Conservation (phyloP, 2,113 vertebrate genomes). For the Candoia aspera region DNA sequence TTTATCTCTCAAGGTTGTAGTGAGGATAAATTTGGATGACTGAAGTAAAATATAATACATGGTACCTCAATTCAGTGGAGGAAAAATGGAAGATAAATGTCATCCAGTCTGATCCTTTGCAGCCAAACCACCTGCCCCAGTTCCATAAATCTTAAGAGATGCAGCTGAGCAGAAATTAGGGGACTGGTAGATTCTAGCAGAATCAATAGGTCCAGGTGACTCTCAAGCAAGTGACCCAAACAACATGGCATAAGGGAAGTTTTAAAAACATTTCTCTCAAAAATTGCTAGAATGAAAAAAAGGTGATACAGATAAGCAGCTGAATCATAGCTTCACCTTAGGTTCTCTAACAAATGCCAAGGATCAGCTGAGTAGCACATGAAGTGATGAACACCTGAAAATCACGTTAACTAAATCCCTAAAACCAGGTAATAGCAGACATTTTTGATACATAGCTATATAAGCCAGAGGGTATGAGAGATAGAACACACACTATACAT, state of each 20-base stretch:
- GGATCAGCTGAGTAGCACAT: not conserved
- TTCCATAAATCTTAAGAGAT: not conserved
- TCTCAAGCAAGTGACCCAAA: not conserved
- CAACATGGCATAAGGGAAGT: not conserved
- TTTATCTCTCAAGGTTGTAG: not conserved
- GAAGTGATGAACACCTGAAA: not conserved
- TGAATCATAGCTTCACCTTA: not conserved
- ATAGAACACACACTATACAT: not conserved
- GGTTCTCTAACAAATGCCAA: not conserved
- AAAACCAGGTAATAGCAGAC: too few species aligned
- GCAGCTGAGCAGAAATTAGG: not conserved
- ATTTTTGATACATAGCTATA: not conserved
- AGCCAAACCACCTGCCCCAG: not conserved
- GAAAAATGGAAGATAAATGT: not conserved
- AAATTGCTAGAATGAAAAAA: not conserved
- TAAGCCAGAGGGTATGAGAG: not conserved
- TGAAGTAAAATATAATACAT: not conserved
- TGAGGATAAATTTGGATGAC: not conserved
- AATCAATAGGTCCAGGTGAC: not conserved
- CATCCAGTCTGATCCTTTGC: not conserved
- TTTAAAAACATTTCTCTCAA: not conserved
- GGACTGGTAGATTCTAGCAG: not conserved
- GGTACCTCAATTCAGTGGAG: not conserved
- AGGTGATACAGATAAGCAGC: not conserved
- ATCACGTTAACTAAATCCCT: not conserved